phyloP scores from a whole-genome alignment of 2,888 invertebrate species.

The Psylliodes chrysocephalus region DNA sequence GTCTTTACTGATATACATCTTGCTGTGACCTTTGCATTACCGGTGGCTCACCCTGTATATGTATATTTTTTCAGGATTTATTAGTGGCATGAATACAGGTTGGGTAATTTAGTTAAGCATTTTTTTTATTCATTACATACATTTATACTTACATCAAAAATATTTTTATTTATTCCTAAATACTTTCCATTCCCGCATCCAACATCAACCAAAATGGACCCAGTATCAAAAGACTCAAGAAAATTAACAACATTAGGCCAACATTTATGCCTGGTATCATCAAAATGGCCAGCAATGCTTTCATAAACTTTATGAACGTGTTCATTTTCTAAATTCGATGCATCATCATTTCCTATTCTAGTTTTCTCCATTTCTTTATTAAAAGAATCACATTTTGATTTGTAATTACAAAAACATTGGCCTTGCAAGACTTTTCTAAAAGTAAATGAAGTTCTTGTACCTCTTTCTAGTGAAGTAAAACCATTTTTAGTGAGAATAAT shows the following conservation, averaged over 20 bases:
- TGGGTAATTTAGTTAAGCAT: too few relatives aligned
- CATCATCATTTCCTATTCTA: constrained; percentile 55
- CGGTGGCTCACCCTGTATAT: too few relatives aligned
- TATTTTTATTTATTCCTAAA: constrained; percentile 71
- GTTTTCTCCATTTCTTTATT: constrained; percentile 35
- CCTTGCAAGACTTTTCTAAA: constrained; percentile 71
- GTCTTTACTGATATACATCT: too few relatives aligned
- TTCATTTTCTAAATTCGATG: constrained; percentile 74
- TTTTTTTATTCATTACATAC: too few relatives aligned
- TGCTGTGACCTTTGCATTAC: too few relatives aligned
- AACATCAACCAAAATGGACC: constrained; percentile 85
- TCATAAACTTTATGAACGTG: constrained; percentile 93
- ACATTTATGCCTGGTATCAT: constrained; percentile 90
- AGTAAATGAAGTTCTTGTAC: constrained; percentile 82
- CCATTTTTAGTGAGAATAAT: constrained; percentile 70
- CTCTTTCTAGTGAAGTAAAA: constrained; percentile 66
- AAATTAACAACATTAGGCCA: constrained; percentile 94
- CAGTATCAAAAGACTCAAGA: constrained; percentile 72
- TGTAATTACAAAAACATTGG: constrained; percentile 74
- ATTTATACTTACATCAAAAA: constrained; percentile 69
- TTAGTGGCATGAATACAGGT: too few relatives aligned
- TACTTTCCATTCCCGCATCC: constrained; percentile 99
- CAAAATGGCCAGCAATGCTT: constrained; percentile 93
- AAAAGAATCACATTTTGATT: constrained; percentile 74
- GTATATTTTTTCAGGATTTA: too few relatives aligned